A percentile compares a stretch with the other conserved stretches of the same genome.
These are phyloP conservation scores for Laticauda colubrina DNA, from an alignment of 2,113 vertebrate genomes.

Conservation along the genomic window DNA sequence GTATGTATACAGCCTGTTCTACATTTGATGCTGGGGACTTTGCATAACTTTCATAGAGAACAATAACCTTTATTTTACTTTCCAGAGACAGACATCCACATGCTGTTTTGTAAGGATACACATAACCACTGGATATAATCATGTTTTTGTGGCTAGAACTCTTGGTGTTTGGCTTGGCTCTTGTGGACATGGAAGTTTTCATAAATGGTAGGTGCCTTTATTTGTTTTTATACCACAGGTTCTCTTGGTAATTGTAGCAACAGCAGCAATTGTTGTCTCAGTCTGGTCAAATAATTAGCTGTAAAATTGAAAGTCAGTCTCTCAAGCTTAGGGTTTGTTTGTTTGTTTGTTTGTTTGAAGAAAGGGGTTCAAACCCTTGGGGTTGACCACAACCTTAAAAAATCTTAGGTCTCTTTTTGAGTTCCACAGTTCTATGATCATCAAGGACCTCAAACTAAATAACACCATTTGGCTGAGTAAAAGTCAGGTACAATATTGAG, in stretches of 20 bases:
- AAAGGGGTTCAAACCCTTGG: too few relatives aligned
- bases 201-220: constrained; percentile 63
- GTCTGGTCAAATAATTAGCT: constrained; percentile 13
- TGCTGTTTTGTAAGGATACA: constrained; percentile 74
- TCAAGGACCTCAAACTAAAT: not conserved
- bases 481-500: not conserved
- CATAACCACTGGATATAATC: constrained; percentile 80
- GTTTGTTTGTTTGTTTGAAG: not conserved
- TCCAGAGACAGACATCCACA: constrained; percentile 73
- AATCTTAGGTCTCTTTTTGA: not conserved
- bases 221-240: constrained; percentile 28
- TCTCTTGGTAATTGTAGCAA: constrained; percentile 6
- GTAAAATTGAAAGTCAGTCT: not conserved
- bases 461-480: not conserved
- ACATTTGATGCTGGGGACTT: constrained; percentile 43
- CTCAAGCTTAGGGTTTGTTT: not conserved
- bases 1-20: constrained; percentile 60
- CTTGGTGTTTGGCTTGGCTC: constrained; percentile 70
- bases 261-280: not conserved
- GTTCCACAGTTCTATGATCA: not conserved
- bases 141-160: constrained; percentile 75
- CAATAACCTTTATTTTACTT: constrained; percentile 67
- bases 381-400: not conserved
- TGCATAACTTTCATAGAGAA: constrained; percentile 39
- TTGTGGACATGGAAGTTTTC: constrained; percentile 62